phyloP scores from a whole-genome alignment of 92 coral and sea anemone genomes.

The Epizoanthus fatuus region DNA sequence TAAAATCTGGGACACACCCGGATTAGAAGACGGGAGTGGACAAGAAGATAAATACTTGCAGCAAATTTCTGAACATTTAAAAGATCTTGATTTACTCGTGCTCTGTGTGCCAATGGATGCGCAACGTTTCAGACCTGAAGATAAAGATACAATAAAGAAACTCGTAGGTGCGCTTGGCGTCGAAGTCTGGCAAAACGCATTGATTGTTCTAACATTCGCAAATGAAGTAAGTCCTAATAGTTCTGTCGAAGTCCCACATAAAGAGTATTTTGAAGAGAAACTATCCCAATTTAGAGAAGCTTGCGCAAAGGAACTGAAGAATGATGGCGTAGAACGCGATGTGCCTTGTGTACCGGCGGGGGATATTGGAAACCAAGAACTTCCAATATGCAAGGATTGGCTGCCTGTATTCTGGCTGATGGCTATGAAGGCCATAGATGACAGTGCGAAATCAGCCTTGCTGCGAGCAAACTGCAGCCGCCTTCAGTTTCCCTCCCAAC shows the following conservation, averaged over 20 bases:
- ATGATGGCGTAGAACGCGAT: neutral
- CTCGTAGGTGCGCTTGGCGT: neutral
- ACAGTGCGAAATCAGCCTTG: neutral
- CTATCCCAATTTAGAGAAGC: neutral
- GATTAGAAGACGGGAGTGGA: no score
- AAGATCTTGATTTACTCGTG: neutral
- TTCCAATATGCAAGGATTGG: constrained; percentile 3
- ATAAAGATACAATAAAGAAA: neutral
- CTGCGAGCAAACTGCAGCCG: no score
- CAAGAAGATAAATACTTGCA: no score
- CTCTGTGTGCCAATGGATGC: neutral
- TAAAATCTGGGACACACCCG: no score
- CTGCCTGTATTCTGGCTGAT: neutral
- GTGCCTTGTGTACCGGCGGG: neutral
- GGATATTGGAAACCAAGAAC: neutral
- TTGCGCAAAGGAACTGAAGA: no score
- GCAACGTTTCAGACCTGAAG: neutral
- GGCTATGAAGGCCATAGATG: neutral
- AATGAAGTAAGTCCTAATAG: neutral
- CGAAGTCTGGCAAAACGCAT: neutral
- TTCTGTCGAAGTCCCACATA: no score
- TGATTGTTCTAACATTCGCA: neutral
- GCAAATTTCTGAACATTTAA: no score
- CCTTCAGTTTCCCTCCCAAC: no score
- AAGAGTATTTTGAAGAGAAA: no score